Base-by-base conservation (phyloP, 2,888 invertebrate species). In the Palloptera scutellata region DNA sequence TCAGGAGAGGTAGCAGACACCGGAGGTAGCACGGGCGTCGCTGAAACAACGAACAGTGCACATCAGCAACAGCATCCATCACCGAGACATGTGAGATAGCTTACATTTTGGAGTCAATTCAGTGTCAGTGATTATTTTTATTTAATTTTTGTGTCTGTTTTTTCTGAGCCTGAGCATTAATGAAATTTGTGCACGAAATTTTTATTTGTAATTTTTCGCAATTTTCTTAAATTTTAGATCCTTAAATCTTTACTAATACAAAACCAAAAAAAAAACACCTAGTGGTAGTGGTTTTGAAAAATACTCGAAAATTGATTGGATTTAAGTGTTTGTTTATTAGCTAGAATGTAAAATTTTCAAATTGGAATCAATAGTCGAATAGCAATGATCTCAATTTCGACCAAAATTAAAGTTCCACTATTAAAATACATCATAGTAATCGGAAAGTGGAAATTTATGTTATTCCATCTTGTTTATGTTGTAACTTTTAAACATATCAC, bases 101-200 rank as follows among this genome's bases (percentile, higher is more conserved):
- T 84, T 80, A 84, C 81, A 85, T 84, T 85, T 84, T 85, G 85
- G 84, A 84, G 83, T 84, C 84, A 82, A 81, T 84, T 85, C 83
- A 84, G 84, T 84, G 84, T 85, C 83, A 85, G 84, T 85, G 84
- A 81, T 82, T 81, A 83, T 84, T 79, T 82, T 83, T 87, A 86
- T 87, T 83, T 88, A 84, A 80, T 76, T 86, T 83, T 85, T 85
- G 84, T 83, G 86, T 86, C 85, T n/a, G n/a, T n/a, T n/a, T n/a
- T n/a, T n/a, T n/a, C n/a, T n/a, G n/a, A n/a, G n/a, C n/a, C n/a
- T 85, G 86, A 86, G 86, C 87, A 84, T 86, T 86, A 85, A 84
- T 85, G 84, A 83, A 82, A 30, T 58, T 52, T 30, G 30, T 30
- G 2, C 30, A 30, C 2, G 30, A 4, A 4, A 4, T 30, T 30